Conservation (phyloP, 2,888 invertebrate genomes). For the Seira ritae region DNA sequence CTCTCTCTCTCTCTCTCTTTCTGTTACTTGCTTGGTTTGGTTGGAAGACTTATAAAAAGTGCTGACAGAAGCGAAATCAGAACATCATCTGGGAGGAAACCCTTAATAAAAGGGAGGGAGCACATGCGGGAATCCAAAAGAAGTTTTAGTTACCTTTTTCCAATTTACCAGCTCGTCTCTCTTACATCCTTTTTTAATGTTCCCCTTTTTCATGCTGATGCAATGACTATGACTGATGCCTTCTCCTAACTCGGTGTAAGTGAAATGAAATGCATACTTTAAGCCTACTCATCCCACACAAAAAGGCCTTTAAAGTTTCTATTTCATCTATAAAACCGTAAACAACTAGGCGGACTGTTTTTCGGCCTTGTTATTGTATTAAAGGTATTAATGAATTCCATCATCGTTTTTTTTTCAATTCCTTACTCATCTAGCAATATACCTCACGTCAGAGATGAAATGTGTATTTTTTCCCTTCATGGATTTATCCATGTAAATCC, state of each 20-base stretch:
- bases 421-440: slow-evolving; percentile 3
- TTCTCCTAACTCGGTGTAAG: too few species aligned
- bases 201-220: not conserved
- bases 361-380: not conserved
- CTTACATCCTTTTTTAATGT: not conserved
- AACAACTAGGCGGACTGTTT: too few species aligned
- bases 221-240: too few species aligned
- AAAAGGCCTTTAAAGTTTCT: too few species aligned
- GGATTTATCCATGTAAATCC: not conserved
- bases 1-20: too few species aligned
- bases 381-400: slow-evolving; percentile 33
- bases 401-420: slow-evolving; percentile 30
- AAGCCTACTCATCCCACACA: too few species aligned
- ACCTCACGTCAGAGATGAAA: not conserved
- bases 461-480: not conserved
- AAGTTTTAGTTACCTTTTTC: not conserved
- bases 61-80: slow-evolving; percentile 47
- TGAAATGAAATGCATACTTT: too few species aligned
- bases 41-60: slow-evolving; percentile 40
- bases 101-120: not conserved
- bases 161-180: not conserved
- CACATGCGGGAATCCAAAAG: not conserved
- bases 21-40: too few species aligned
- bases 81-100: slow-evolving; percentile 24
- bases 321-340: too few species aligned